Evolutionary conservation across 2,888 invertebrate species (phyloP), one percentile per base, ranked within the genome.

Genomic region (Mylabris sibirica): DNA sequence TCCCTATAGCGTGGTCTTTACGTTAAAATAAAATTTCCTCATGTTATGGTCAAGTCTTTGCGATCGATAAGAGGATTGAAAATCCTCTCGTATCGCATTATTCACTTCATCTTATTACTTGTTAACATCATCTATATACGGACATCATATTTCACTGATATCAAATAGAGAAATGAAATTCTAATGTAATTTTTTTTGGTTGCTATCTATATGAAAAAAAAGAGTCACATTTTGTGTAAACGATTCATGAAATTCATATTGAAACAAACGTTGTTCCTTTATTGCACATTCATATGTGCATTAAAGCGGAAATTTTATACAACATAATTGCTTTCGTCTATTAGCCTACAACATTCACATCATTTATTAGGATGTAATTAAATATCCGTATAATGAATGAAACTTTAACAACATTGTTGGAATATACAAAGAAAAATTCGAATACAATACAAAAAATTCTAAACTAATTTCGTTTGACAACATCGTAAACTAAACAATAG

Each of bases 121-220:
- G 78, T 78, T 78, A 79, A 75, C 77, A 78, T 81, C 79, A 79
- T 80, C 80, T 77, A 79, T 80, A 77, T 80, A 80, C 78, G 79
- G 80, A 74, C 79, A 80, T 79, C 80, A 78, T 77, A 74, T 80
- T 80, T 75, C 77, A 74, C 74, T 14, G n/a, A n/a, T 17, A 44
- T 3, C 38, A 11, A 17, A 44, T 1, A 17, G 5, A 72, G 74
- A 77, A 74, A 76, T 76, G 75, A 77, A 79, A 79, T 12, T 38
- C 11, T 38, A 75, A 77, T 69, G 59, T 57, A 64, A 60, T 60
- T 60, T 69, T 69, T 69, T 63, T 35, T n/a, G n/a, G n/a, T n/a
- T 49, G 44, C 20, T 24, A 38, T 3, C 44, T 5, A 44, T 44
- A 30, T 3, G 49, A 17, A 17, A 53, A 65, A 61, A 20, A 57